These are phyloP conservation scores for Cosmia trapezina DNA, from an alignment of 2,888 invertebrate genomes.

Conservation along the genomic window DNA sequence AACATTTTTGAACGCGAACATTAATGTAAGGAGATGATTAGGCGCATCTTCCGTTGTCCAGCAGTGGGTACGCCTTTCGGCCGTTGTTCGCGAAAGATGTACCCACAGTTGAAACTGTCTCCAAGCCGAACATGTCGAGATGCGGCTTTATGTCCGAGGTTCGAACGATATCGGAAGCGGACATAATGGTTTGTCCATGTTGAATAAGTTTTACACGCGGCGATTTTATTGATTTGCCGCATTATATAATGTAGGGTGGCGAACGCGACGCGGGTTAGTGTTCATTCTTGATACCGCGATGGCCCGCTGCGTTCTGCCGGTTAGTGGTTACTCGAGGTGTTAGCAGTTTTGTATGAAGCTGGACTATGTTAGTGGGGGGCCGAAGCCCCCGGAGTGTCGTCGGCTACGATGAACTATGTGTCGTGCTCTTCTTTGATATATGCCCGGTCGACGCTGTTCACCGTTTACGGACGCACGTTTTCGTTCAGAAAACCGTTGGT, in stretches of 20 bases:
- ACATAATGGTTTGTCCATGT: conserved; percentile 84
- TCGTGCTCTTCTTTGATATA: conserved; percentile 75
- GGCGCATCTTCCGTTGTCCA: conserved; percentile 62
- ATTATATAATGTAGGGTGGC: conserved; percentile 80
- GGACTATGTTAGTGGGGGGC: conserved; percentile 71
- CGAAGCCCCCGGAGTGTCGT: conserved; percentile 72
- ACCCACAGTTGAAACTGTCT: conserved; percentile 55
- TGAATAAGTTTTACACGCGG: conserved; percentile 85
- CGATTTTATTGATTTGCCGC: conserved; percentile 89
- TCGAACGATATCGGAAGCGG: conserved; percentile 72
- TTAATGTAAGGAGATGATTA: conserved; percentile 64
- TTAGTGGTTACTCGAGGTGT: conserved; percentile 77
- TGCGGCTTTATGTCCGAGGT: conserved; percentile 67
- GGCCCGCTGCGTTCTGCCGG: conserved; percentile 63
- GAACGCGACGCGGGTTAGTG: conserved; percentile 63
- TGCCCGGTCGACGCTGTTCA: conserved; percentile 56
- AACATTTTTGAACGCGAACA: conserved; percentile 69
- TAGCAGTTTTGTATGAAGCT: conserved; percentile 77
- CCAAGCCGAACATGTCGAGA: conserved; percentile 60
- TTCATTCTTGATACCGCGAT: conserved; percentile 49
- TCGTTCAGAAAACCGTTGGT: conserved; percentile 32
- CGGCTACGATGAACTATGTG: conserved; percentile 74
- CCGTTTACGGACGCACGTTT: conserved; percentile 50
- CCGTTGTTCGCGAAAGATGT: conserved; percentile 59
- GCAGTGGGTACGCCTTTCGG: conserved; percentile 68